Evolutionary conservation across 2,113 vertebrate species (phyloP).

Genomic region (Toxotes jaculatrix): DNA sequence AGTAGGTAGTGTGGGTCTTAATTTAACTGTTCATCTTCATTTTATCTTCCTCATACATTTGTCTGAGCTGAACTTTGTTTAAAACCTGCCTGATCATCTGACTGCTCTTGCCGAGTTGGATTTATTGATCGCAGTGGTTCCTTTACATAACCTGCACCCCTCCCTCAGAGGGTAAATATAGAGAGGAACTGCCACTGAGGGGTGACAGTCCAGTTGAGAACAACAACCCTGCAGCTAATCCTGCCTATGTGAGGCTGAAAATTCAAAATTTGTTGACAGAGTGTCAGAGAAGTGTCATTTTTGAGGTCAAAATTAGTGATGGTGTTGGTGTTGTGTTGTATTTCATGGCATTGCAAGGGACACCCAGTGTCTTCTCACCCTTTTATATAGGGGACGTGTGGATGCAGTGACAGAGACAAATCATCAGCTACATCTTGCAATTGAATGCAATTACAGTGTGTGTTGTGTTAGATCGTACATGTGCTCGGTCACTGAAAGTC

Average conservation of each 20-base stretch:
- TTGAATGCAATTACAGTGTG: slow-evolving; percentile 22
- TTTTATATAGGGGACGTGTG: not conserved
- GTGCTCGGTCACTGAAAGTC: slow-evolving; percentile 14
- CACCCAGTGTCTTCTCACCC: not conserved
- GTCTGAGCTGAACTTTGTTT: no score
- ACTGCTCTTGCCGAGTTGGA: no score
- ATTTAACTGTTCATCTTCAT: no score
- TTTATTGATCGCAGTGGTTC: no score
- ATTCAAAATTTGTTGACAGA: not conserved
- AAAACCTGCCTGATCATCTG: no score
- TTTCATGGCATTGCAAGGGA: slow-evolving; percentile 1
- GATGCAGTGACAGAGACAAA: slow-evolving; percentile 18
- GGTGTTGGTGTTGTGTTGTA: not conserved
- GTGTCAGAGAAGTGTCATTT: not conserved
- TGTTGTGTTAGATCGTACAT: slow-evolving; percentile 14
- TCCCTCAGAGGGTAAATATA: not conserved
- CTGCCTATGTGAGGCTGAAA: not conserved
- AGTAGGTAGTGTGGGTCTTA: no score
- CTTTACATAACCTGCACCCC: no score
- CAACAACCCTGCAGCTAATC: slow-evolving; percentile 4
- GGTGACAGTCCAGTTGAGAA: no score
- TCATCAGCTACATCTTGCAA: not conserved
- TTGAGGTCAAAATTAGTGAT: not conserved
- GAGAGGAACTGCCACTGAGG: not conserved
- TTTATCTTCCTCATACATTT: no score